Evolutionary conservation across 2,797 vertebrate species (phyloP).

Genomic region (Coluber constrictor): DNA sequence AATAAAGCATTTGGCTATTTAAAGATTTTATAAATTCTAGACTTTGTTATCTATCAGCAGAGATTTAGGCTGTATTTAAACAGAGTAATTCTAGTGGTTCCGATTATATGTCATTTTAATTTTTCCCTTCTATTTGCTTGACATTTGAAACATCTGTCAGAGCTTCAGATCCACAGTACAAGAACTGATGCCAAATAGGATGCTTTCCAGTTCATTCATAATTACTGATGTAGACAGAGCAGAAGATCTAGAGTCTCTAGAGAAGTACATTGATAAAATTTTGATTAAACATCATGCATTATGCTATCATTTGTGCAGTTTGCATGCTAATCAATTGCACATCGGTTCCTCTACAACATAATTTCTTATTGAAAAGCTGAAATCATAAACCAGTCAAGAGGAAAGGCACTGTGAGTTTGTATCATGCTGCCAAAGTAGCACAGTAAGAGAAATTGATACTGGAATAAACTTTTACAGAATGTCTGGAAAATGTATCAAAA

Average conservation of each 20-base stretch:
- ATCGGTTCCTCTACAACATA: background rate
- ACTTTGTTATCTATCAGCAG: conserved; percentile 42
- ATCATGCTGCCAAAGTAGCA: background rate
- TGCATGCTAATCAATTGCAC: background rate
- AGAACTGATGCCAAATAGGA: conserved; percentile 44
- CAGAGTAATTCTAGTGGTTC: conserved; percentile 39
- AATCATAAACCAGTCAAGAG: background rate
- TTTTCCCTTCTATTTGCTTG: conserved; percentile 44
- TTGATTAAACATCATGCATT: conserved; percentile 28
- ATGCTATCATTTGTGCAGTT: conserved; percentile 14
- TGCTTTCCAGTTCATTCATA: conserved; percentile 43
- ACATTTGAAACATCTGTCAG: conserved; percentile 60
- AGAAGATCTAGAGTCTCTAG: conserved; percentile 33
- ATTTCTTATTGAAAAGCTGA: conserved; percentile 12
- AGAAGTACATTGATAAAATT: conserved; percentile 39
- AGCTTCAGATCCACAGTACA: conserved; percentile 40
- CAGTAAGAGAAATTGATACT: background rate
- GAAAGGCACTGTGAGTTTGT: background rate
- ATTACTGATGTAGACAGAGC: conserved; percentile 33
- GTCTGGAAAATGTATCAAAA: background rate
- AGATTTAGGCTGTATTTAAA: conserved; percentile 13
- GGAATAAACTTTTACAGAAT: background rate
- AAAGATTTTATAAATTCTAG: conserved; percentile 36
- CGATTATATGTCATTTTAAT: conserved; percentile 45
- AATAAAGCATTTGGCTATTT: conserved; percentile 1